These are phyloP conservation scores for Psittacula cyanocephala DNA, from an alignment of 2,113 vertebrate species.

Conservation along the genomic window DNA sequence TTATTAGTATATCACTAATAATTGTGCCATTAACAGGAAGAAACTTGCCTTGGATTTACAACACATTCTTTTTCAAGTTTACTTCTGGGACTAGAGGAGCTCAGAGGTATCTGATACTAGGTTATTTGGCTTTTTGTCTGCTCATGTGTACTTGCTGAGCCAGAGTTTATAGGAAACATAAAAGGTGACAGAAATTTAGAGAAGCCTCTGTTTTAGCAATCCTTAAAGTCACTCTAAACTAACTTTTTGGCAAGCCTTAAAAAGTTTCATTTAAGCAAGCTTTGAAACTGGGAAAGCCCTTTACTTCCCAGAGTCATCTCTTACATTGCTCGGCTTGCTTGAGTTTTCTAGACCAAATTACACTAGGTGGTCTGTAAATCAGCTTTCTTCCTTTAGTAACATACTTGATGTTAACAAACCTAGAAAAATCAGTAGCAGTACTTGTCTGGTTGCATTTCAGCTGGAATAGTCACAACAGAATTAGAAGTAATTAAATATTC, in stretches of 20 bases:
- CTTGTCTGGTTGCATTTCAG: background rate
- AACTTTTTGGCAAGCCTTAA: background rate
- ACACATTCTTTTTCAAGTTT: background rate
- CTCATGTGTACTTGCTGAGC: background rate
- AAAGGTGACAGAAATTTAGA: background rate
- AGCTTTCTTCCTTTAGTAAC: background rate
- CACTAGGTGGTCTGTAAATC: background rate
- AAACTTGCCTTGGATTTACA: conserved; percentile 23
- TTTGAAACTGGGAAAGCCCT: background rate
- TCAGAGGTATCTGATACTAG: background rate
- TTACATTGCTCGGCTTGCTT: background rate
- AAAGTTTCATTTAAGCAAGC: background rate
- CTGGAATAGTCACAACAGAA: background rate
- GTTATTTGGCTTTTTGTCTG: background rate
- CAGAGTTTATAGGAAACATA: background rate
- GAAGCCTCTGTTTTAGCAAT: background rate
- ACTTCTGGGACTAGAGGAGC: background rate
- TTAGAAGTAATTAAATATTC: background rate
- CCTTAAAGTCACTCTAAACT: background rate
- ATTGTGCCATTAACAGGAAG: conserved; percentile 16
- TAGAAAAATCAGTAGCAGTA: background rate
- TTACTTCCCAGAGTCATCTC: background rate
- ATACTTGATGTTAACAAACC: background rate
- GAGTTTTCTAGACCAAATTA: background rate
- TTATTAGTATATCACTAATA: conserved; percentile 6